phyloP scores from a whole-genome alignment of 2,888 invertebrate genomes.

The Hyposoter dolosus region DNA sequence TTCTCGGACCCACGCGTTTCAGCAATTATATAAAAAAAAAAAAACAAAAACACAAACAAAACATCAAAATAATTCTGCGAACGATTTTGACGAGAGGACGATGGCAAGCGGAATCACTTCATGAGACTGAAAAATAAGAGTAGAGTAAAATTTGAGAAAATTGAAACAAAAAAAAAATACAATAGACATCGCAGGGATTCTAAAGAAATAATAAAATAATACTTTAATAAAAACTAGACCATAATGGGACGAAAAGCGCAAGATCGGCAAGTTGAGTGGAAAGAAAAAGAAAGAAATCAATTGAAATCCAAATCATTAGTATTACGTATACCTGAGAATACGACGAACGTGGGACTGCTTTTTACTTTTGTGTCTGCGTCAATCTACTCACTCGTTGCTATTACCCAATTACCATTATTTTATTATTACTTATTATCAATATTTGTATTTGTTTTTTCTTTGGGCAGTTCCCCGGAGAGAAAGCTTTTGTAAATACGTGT shows the following conservation, averaged over 20 bases:
- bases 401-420: conserved; percentile 44
- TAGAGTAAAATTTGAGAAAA: conserved; percentile 19
- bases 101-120: conserved; percentile 73
- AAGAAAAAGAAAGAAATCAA: conserved; percentile 55
- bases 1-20: conserved; percentile 32
- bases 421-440: conserved; percentile 35
- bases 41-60: background rate
- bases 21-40: conserved; percentile 1
- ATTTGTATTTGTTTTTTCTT: conserved; percentile 58
- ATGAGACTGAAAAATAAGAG: conserved; percentile 82
- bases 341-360: conserved; percentile 71
- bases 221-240: background rate
- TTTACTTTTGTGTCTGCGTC: conserved; percentile 48
- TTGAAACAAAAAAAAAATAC: conserved; percentile 54
- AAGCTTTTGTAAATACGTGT: conserved; percentile 79
- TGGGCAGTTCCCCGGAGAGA: conserved; percentile 71
- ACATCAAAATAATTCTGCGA: conserved; percentile 19
- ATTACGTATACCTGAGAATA: conserved; percentile 80
- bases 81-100: conserved; percentile 44
- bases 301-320: conserved; percentile 76
- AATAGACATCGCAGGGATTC: conserved; percentile 45
- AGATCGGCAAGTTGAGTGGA: conserved; percentile 14
- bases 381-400: conserved; percentile 46
- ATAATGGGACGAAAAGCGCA: conserved; percentile 24
- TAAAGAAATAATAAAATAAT: conserved; percentile 59